A percentile compares a stretch with the other conserved stretches of the same genome.
phyloP scores from a whole-genome alignment of 2,113 vertebrate species.

The Ammospiza caudacuta region DNA sequence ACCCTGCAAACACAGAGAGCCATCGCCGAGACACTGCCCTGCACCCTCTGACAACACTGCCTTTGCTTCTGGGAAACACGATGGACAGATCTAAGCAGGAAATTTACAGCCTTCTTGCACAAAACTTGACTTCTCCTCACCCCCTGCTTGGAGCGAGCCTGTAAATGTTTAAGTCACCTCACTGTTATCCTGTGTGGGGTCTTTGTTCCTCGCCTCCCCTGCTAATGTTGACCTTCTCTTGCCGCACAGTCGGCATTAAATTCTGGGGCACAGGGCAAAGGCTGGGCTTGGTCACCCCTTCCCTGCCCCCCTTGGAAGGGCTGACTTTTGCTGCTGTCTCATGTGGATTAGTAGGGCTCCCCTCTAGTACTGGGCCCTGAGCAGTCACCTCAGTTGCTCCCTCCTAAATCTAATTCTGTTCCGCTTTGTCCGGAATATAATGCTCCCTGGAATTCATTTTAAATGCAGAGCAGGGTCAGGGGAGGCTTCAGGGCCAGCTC shows the following conservation, averaged over 20 bases:
- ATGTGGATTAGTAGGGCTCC: slow-evolving; percentile 26
- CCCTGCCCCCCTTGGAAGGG: background rate
- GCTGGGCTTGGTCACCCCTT: background rate
- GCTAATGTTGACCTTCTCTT: slow-evolving; percentile 14
- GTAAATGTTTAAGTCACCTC: slow-evolving; percentile 49
- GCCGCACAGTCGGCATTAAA: background rate
- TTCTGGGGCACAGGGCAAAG: slow-evolving; percentile 20
- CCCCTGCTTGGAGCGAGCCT: background rate
- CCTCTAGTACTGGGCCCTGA: background rate
- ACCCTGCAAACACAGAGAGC: background rate
- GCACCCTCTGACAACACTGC: background rate
- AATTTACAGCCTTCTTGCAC: slow-evolving; percentile 42
- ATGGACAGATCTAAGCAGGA: background rate
- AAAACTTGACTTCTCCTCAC: slow-evolving; percentile 39
- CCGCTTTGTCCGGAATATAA: slow-evolving; percentile 13
- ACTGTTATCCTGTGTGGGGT: slow-evolving; percentile 32
- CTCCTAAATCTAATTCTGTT: slow-evolving; percentile 52
- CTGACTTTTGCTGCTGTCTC: slow-evolving; percentile 28
- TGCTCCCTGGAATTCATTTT: slow-evolving; percentile 48
- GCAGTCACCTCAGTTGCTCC: slow-evolving; percentile 38
- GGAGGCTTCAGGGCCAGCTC: background rate
- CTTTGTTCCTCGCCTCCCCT: background rate
- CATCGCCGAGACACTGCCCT: fast-evolving
- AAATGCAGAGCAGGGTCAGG: slow-evolving; percentile 46
- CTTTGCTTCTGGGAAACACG: background rate